Conservation (phyloP, 92 coral and sea anemone genomes). For the Epizoanthus ramosus region DNA sequence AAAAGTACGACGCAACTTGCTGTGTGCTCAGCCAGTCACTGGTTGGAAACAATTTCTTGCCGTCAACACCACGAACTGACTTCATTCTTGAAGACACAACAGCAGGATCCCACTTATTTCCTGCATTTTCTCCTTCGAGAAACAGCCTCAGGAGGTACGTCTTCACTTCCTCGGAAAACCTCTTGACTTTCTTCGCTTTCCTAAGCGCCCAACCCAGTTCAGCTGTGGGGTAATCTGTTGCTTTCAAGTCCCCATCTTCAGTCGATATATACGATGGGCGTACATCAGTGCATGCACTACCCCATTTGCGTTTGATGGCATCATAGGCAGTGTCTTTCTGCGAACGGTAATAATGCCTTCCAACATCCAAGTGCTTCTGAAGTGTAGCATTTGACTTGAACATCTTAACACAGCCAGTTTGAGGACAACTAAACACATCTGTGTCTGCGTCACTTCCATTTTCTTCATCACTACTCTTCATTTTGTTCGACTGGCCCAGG, state of each 20-base stretch:
- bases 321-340: constrained; percentile 25
- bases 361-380: constrained; percentile 31
- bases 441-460: constrained; percentile 4
- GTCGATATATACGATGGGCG: constrained; percentile 19
- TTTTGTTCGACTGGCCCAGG: not conserved
- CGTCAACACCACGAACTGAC: constrained; percentile 16
- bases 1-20: constrained; percentile 41
- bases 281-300: constrained; percentile 4
- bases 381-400: constrained; percentile 30
- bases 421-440: constrained; percentile 31
- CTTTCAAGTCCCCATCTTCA: not conserved
- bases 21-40: constrained; percentile 39
- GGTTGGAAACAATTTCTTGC: constrained; percentile 23
- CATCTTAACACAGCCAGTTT: constrained; percentile 26
- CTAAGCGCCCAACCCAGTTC: not conserved
- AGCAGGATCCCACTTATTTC: constrained; percentile 29
- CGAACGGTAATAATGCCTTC: constrained; percentile 15
- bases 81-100: constrained; percentile 29
- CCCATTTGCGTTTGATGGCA: constrained; percentile 29
- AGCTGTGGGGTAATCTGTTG: not conserved
- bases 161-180: constrained; percentile 16
- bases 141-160: constrained; percentile 28
- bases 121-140: constrained; percentile 38
- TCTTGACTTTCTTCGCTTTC: not conserved
- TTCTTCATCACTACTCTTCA: not conserved